phyloP scores from a whole-genome alignment of 2,113 vertebrate genomes.

The Heterocephalus glaber region DNA sequence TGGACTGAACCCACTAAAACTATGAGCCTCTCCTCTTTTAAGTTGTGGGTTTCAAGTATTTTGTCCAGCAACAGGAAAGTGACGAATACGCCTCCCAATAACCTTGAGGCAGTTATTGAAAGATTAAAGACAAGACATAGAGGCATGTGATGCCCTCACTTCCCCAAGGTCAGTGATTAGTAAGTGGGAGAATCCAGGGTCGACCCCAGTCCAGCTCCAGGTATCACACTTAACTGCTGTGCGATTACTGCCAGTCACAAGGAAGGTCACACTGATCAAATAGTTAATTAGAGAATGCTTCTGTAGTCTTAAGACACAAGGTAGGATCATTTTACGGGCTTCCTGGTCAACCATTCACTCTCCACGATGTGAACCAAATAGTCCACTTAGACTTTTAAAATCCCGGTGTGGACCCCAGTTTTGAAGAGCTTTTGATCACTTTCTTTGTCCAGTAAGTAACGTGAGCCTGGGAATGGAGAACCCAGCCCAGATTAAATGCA shows the following conservation, averaged over 20 bases:
- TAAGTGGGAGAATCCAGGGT: neutral
- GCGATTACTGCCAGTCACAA: neutral
- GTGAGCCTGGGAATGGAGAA: constrained; percentile 38
- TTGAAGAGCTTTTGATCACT: constrained; percentile 49
- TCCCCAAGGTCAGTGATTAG: neutral
- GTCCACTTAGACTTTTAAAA: neutral
- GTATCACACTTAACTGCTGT: neutral
- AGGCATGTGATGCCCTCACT: neutral
- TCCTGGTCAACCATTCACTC: neutral
- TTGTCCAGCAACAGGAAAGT: neutral
- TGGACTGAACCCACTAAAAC: neutral
- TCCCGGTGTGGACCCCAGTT: constrained; percentile 24
- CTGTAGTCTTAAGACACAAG: neutral
- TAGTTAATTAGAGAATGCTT: neutral
- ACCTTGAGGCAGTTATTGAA: neutral
- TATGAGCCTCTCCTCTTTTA: neutral
- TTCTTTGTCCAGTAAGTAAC: constrained; percentile 54
- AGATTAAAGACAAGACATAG: neutral
- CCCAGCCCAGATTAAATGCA: constrained; percentile 78
- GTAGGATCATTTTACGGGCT: neutral
- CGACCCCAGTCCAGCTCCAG: neutral
- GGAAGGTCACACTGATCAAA: neutral
- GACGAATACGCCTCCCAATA: neutral
- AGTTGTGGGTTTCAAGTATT: neutral
- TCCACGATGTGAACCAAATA: neutral